Evolutionary conservation across 2,888 invertebrate species (phyloP), one percentile per base, ranked within the genome.

Genomic region (Ormyrus nitidulus): DNA sequence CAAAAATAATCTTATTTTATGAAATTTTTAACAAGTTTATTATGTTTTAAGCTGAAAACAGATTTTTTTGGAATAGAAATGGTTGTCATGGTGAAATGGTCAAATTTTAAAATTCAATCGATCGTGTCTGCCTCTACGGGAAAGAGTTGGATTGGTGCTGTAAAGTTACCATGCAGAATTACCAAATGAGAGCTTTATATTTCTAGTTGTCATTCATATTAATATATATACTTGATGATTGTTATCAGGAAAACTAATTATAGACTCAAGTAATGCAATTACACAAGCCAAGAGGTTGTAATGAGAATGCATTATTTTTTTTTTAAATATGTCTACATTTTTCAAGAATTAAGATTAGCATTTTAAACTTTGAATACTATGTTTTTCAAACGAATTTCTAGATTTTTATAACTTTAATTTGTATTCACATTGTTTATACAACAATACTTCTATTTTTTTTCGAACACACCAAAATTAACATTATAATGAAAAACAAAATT

Each of bases 111-210:
- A 73, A 69, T 56, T 61, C 59, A 56, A 73, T 79, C 68, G 68
- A 73, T 73, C 62, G 53, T n/a, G 68, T 62, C 54, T 73, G 49
- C 9, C 56, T 49, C 44, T 13, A 19, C 56, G 48, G 44, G 54
- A 78, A 56, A 34, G 49, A 61, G 64, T 44, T 69, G 44, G 62
- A 79, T 79, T 79, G 79, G 79, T 51, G 73, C 58, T 61, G 44
- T 5, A 56, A 79, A 74, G 64, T 73, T 48, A 79, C 79, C 64
- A 79, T 74, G 62, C 68, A 68, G 62, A 79, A 74, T 74, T 79
- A 74, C 73, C 72, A 74, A 74, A 70, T 54, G 46, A 64, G 53
- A 46, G 6, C 13, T 54, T 34, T 10, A 54, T 48, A 62, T 49
- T 73, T 79, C 53, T 74, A 74, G 74, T n/a, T 49, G 58, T 65